Evolutionary conservation across 23 tunicate genomes (phyloP).

Genomic region (Corella eumyota): DNA sequence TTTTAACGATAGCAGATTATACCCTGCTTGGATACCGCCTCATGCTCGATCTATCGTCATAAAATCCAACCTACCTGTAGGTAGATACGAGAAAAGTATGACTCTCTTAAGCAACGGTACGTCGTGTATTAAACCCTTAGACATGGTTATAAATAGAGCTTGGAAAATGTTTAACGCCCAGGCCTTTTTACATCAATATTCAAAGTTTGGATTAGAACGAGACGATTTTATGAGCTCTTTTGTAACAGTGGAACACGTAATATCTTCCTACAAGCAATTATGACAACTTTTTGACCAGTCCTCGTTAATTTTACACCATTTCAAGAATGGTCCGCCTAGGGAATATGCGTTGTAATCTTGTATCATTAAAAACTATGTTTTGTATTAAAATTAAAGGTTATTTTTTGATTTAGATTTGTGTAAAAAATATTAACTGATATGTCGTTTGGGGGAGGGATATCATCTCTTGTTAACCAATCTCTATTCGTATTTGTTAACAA

Average conservation of each 20-base stretch:
- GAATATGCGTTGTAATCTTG: no score
- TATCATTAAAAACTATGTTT: no score
- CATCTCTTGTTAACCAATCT: constrained; percentile 42
- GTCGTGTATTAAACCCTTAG: constrained; percentile 50
- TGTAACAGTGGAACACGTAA: constrained; percentile 63
- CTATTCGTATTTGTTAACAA: constrained; percentile 23
- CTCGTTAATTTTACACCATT: no score
- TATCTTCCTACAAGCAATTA: constrained; percentile 34
- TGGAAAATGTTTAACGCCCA: constrained; percentile 85
- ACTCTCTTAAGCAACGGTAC: constrained; percentile 60
- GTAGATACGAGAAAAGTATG: constrained; percentile 53
- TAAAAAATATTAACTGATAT: no score
- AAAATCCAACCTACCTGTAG: constrained; percentile 34
- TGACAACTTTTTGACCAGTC: no score
- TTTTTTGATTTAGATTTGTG: no score
- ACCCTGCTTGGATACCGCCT: constrained; percentile 34
- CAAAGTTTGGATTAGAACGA: constrained; percentile 70
- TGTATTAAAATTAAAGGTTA: no score
- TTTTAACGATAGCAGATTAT: constrained; percentile 18
- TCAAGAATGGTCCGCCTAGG: no score
- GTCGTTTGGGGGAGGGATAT: constrained; percentile 22
- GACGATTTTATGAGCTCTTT: constrained; percentile 79
- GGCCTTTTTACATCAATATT: constrained; percentile 78
- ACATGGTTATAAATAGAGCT: constrained; percentile 33
- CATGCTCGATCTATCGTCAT: constrained; percentile 22